phyloP scores from a whole-genome alignment of 2,113 vertebrate genomes.

The Nibea coibor region DNA sequence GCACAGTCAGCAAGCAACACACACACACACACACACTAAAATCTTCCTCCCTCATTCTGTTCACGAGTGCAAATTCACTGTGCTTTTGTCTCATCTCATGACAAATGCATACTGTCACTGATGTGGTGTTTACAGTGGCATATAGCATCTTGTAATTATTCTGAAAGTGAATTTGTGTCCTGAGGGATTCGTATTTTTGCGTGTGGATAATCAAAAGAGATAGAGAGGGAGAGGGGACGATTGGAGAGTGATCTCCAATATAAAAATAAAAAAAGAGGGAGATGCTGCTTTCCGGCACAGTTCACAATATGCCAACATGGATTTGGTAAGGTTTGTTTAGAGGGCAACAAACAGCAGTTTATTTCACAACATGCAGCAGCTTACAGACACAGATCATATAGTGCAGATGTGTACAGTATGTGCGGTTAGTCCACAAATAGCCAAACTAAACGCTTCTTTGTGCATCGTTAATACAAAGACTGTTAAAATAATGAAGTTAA shows the following conservation, averaged over 20 bases:
- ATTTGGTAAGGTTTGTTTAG: slow-evolving; percentile 31
- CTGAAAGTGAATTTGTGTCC: slow-evolving; percentile 80
- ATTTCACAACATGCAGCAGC: slow-evolving; percentile 26
- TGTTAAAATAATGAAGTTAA: not conserved
- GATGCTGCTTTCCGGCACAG: slow-evolving; percentile 46
- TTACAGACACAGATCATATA: not conserved
- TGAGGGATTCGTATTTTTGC: slow-evolving; percentile 73
- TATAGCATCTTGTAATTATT: slow-evolving; percentile 82
- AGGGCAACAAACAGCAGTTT: slow-evolving; percentile 24
- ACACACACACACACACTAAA: slow-evolving; percentile 12
- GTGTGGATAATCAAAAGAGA: slow-evolving; percentile 78
- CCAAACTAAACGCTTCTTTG: not conserved
- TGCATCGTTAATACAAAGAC: not conserved
- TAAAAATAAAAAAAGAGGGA: slow-evolving; percentile 21
- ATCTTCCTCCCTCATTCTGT: slow-evolving; percentile 49
- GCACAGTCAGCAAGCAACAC: slow-evolving; percentile 65
- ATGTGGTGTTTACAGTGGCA: slow-evolving; percentile 81
- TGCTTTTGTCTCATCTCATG: slow-evolving; percentile 79
- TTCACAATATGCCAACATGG: slow-evolving; percentile 54
- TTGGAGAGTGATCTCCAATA: slow-evolving; percentile 64
- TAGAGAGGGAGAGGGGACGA: slow-evolving; percentile 57
- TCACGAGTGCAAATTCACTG: slow-evolving; percentile 72
- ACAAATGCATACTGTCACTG: slow-evolving; percentile 81
- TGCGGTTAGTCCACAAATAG: not conserved
- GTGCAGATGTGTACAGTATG: not conserved